phyloP scores from a whole-genome alignment of 2,888 invertebrate species.

The Ophioninae sp. region DNA sequence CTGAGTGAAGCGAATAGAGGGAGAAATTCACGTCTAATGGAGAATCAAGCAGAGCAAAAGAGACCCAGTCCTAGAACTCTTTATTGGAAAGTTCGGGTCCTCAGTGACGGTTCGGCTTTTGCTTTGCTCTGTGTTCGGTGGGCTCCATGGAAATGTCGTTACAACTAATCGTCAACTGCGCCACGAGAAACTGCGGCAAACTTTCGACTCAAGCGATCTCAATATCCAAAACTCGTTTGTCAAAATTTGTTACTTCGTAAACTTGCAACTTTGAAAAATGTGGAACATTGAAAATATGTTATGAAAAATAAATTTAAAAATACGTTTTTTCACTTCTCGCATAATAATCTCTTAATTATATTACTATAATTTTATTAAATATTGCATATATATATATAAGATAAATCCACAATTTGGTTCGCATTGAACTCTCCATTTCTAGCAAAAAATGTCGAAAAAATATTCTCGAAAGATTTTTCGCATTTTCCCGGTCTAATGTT shows the following conservation, averaged over 20 bases:
- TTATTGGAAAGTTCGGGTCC: constrained; percentile 50
- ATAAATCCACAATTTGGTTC: too few relatives aligned
- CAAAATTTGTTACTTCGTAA: constrained; percentile 23
- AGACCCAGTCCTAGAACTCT: constrained; percentile 10
- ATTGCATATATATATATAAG: too few relatives aligned
- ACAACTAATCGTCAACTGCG: constrained; percentile 61
- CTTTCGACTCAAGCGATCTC: constrained; percentile 43
- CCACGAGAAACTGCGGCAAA: constrained; percentile 34
- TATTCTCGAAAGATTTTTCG: too few relatives aligned
- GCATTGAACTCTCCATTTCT: too few relatives aligned
- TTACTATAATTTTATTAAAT: too few relatives aligned
- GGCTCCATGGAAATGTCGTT: constrained; percentile 56
- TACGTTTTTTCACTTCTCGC: too few relatives aligned
- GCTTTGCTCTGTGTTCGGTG: constrained; percentile 9
- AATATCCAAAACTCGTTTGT: constrained; percentile 18
- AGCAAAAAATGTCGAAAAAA: too few relatives aligned
- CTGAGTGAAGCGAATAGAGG: neutral
- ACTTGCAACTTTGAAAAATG: constrained; percentile 36
- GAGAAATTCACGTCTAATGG: neutral
- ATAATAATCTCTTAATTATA: too few relatives aligned
- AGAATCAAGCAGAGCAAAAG: neutral
- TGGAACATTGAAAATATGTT: neutral
- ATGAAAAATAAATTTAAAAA: too few relatives aligned
- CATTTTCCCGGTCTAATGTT: too few relatives aligned
- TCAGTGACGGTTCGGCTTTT: constrained; percentile 26